Evolutionary conservation across 92 coral and sea anemone genomes (phyloP).

Genomic region (Micromussa lordhowensis): DNA sequence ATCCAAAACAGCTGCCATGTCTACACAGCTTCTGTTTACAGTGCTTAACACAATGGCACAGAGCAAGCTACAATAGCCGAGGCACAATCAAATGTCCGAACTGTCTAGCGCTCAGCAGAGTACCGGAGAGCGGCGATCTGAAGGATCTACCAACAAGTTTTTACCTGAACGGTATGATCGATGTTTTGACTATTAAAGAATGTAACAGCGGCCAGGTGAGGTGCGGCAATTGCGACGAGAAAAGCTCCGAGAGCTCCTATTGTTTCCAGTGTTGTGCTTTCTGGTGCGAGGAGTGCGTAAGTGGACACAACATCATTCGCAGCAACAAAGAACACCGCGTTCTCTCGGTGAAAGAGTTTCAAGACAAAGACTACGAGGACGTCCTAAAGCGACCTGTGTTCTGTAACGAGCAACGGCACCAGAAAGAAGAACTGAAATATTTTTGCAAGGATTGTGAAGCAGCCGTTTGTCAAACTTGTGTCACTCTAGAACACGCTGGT

Average conservation of each 20-base stretch:
- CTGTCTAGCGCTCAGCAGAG: slow-evolving; percentile 1
- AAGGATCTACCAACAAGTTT: slow-evolving; percentile 47
- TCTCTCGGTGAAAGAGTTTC: slow-evolving; percentile 39
- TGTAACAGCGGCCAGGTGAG: background rate
- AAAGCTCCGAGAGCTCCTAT: slow-evolving; percentile 32
- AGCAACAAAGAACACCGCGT: slow-evolving; percentile 20
- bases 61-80: background rate
- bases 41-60: background rate
- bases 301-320: slow-evolving; percentile 16
- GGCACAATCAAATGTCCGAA: slow-evolving; percentile 20
- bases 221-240: slow-evolving; percentile 51
- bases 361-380: slow-evolving; percentile 14
- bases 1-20: slow-evolving; percentile 20
- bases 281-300: slow-evolving; percentile 16
- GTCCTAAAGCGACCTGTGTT: slow-evolving; percentile 27
- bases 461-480: slow-evolving; percentile 16
- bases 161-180: slow-evolving; percentile 48
- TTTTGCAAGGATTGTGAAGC: slow-evolving; percentile 8
- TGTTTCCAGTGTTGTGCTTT: slow-evolving; percentile 34
- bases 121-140: slow-evolving; percentile 16
- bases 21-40: slow-evolving; percentile 16
- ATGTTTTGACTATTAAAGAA: slow-evolving; percentile 39
- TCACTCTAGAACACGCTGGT: slow-evolving; percentile 4
- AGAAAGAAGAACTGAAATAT: slow-evolving; percentile 2
- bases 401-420: background rate